Percentiles rank a stretch among this genome's conserved stretches.
These are phyloP conservation scores for Istiophorus platypterus DNA, from an alignment of 2,113 vertebrate species.

Conservation along the genomic window DNA sequence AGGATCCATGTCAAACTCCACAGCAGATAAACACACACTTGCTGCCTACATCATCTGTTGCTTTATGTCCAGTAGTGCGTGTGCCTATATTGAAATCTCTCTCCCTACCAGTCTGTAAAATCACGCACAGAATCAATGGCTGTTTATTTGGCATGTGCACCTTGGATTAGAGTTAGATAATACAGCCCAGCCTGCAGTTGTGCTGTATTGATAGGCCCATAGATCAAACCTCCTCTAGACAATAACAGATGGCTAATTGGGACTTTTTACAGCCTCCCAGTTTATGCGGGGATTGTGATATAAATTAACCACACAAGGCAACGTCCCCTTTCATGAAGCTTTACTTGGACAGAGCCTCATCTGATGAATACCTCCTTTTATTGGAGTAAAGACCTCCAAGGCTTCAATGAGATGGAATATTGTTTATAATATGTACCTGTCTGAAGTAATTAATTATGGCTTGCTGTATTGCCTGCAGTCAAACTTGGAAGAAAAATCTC, in stretches of 20 bases:
- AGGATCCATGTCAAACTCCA: constrained; percentile 39
- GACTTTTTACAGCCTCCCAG: constrained; percentile 72
- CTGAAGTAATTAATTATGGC: constrained; percentile 95
- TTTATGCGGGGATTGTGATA: constrained; percentile 75
- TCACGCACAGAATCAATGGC: constrained; percentile 56
- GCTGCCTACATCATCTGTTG: constrained; percentile 39
- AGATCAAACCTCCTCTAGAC: constrained; percentile 74
- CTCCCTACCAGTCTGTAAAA: constrained; percentile 69
- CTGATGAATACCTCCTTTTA: constrained; percentile 80
- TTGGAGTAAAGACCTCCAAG: constrained; percentile 76
- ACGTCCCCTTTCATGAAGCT: constrained; percentile 55
- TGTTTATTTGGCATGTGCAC: constrained; percentile 67
- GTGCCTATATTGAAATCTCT: constrained; percentile 41
- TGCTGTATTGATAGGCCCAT: constrained; percentile 75
- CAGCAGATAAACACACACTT: constrained; percentile 42
- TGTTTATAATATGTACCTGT: constrained; percentile 90
- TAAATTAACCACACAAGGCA: constrained; percentile 74
- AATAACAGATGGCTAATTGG: constrained; percentile 80
- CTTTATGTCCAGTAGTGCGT: constrained; percentile 38
- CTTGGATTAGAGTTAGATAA: constrained; percentile 66
- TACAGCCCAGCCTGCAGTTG: constrained; percentile 67
- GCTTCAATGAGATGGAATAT: constrained; percentile 75
- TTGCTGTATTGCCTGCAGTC: constrained; percentile 89
- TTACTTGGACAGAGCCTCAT: constrained; percentile 65
- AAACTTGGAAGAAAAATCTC: constrained; percentile 74